Percentiles rank a stretch among this genome's conserved stretches.
phyloP scores from a whole-genome alignment of 2,113 vertebrate species.

The Columbina picui region DNA sequence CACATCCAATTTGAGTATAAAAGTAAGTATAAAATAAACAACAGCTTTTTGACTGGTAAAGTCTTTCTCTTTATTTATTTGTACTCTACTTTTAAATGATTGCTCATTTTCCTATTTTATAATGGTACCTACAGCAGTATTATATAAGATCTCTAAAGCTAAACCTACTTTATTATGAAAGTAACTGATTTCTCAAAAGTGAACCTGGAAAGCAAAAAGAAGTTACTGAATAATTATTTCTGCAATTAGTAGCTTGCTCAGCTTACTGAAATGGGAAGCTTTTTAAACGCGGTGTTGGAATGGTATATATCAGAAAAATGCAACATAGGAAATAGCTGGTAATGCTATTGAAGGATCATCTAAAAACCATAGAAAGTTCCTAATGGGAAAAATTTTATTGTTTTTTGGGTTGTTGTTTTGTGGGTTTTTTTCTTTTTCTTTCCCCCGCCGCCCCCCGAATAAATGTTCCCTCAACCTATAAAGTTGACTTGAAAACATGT shows the following conservation, averaged over 20 bases:
- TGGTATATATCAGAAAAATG: not conserved
- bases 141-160: not conserved
- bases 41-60: not conserved
- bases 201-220: not conserved
- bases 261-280: not conserved
- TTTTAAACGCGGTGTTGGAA: not conserved
- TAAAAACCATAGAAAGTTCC: not conserved
- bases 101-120: not conserved
- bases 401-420: not conserved
- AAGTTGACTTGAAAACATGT: not conserved
- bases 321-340: not conserved
- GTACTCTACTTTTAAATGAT: not conserved
- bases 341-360: not conserved
- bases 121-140: not conserved
- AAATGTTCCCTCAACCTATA: not conserved
- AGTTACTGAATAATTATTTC: not conserved
- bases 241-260: not conserved
- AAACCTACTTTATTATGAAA: not conserved
- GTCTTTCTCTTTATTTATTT: not conserved
- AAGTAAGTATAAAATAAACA: not conserved
- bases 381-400: not conserved
- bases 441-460: too few species aligned
- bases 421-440: too few species aligned
- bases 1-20: not conserved
- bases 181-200: not conserved